phyloP scores from a whole-genome alignment of 2,797 vertebrate species.

The Helicolenus hilgendorfi region DNA sequence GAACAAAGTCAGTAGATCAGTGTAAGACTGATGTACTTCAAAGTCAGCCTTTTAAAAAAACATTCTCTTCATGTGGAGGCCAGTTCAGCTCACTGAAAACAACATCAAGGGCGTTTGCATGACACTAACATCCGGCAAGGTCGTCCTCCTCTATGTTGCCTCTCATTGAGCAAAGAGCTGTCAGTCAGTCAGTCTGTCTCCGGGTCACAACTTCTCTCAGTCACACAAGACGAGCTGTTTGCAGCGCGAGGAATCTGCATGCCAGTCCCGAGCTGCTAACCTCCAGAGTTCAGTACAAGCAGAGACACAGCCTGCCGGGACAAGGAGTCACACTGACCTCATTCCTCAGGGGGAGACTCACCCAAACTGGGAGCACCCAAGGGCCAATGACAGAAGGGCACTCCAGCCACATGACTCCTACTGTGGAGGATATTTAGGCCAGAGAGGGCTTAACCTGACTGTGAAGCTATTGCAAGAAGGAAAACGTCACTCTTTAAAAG shows the following conservation, averaged over 20 bases:
- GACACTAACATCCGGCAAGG: not conserved
- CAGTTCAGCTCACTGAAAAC: not conserved
- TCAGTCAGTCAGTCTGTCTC: not conserved
- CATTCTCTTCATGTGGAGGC: not conserved
- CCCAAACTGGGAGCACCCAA: slow-evolving; percentile 20
- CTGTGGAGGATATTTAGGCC: slow-evolving; percentile 49
- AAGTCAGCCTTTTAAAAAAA: not conserved
- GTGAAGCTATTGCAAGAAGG: not conserved
- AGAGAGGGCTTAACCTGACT: slow-evolving; percentile 47
- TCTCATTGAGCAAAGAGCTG: not conserved
- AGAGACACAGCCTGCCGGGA: slow-evolving; percentile 22
- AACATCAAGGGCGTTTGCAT: not conserved
- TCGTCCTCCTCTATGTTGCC: not conserved
- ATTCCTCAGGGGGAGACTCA: slow-evolving; percentile 37
- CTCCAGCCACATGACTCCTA: slow-evolving; percentile 40
- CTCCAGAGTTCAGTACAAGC: slow-evolving; percentile 27
- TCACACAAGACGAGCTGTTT: not conserved
- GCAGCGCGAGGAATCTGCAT: slow-evolving; percentile 21
- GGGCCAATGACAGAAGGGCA: slow-evolving; percentile 29
- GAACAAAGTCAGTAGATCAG: not conserved
- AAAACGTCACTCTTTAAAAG: not conserved
- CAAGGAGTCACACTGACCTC: slow-evolving; percentile 62
- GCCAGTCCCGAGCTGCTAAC: slow-evolving; percentile 41
- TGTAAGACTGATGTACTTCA: not conserved
- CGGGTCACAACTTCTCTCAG: not conserved